Evolutionary conservation across 1,140 invertebrate genomes (phyloP), one percentile per base, ranked within the genome.

Genomic region (Potamilus streckersoni): DNA sequence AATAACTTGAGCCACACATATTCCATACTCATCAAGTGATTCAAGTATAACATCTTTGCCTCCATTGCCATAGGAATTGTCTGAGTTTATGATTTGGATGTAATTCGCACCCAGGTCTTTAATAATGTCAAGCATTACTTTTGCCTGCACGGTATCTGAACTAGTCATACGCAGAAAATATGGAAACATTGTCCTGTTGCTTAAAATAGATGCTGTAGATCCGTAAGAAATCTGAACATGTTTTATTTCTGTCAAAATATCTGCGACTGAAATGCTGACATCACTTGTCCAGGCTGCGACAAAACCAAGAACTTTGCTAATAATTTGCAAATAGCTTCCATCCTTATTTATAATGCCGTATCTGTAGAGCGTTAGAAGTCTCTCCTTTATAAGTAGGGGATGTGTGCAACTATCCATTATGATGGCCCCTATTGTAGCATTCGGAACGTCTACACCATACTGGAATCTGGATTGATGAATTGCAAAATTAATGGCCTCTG

Each of bases 31-130:
- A 11, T 69, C 27, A 6, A 76, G 73, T 23, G 59, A 55, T 2
- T 31, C 31, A 13, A 57, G 23, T 17, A 82, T 64, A 2, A 68
- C 69, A 61, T 76, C 76, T 60, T 60, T 69, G 17, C 80, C 80
- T 68, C 78, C 76, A 59, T 77, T 71, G 3, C 80, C 80, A 27
- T 82, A 82, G 38, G 73, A 70, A 11, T 70, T 75, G 38, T 79
- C 75, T 31, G 69, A 77, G 57, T 80, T 78, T 12, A 82, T 58
- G 38, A 82, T 69, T 59, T 79, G 78, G 23, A 82, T 76, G 58
- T 72, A 80, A 31, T 65, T 20, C 11, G 62, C 27, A 64, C 31
- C 23, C 16, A 69, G 8, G 27, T 67, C n/a, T 68, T 75, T 59
- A 15, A 78, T 57, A n/a, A 82, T 67, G 14, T 72, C 66, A n/a